These are phyloP conservation scores for Holacanthella duospinosa DNA, from an alignment of 2,888 invertebrate species.

Conservation along the genomic window DNA sequence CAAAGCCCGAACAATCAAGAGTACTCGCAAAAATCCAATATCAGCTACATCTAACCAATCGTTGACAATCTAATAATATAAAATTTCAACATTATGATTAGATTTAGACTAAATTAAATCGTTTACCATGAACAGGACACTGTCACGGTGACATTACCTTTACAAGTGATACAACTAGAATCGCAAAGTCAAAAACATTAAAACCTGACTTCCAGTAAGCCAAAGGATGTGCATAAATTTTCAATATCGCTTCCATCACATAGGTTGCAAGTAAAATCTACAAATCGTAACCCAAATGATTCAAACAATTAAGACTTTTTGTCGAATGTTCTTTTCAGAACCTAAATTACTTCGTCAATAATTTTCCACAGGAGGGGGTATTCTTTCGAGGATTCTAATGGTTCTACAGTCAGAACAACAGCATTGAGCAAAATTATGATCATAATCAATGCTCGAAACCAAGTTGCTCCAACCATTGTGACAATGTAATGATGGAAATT, in stretches of 20 bases:
- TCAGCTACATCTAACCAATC: conserved; percentile 23
- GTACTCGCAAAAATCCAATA: conserved; percentile 18
- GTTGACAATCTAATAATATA: conserved; percentile 11
- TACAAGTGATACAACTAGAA: conserved; percentile 24
- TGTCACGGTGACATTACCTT: conserved; percentile 16
- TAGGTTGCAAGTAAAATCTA: conserved; percentile 34
- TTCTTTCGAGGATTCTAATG: conserved; percentile 12
- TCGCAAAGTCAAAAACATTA: conserved; percentile 33
- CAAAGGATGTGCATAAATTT: conserved; percentile 32
- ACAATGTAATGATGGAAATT: conserved; percentile 24
- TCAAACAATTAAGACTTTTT: too few relatives aligned
- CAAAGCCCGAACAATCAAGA: conserved; percentile 28
- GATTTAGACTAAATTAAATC: neutral
- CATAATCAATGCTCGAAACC: conserved; percentile 30
- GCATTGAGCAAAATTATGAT: conserved; percentile 30
- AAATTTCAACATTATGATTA: neutral
- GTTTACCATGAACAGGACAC: neutral
- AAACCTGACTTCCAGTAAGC: conserved; percentile 30
- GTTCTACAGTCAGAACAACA: conserved; percentile 27
- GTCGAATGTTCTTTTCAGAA: neutral
- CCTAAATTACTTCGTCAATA: conserved; percentile 23
- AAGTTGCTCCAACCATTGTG: conserved; percentile 18
- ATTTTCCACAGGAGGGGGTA: conserved; percentile 17
- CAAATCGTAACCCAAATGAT: neutral
- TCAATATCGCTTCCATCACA: conserved; percentile 26